These are phyloP conservation scores for Danionella cerebrum DNA, from an alignment of 2,113 vertebrate genomes.

Conservation along the genomic window DNA sequence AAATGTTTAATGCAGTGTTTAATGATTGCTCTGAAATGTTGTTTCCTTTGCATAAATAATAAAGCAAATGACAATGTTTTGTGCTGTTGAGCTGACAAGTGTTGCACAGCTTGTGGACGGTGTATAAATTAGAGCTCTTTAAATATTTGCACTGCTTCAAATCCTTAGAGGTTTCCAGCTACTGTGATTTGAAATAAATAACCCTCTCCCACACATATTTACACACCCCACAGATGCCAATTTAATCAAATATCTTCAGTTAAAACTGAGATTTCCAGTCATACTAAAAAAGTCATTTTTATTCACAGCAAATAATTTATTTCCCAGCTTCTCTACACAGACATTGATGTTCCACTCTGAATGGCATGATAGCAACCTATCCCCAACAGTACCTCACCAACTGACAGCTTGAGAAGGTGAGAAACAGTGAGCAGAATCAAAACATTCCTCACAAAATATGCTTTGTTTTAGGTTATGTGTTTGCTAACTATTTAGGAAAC, in stretches of 20 bases:
- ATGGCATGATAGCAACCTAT: no score
- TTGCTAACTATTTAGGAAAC: no score
- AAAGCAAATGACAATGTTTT: not conserved
- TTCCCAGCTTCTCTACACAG: no score
- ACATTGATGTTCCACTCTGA: no score
- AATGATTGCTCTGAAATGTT: not conserved
- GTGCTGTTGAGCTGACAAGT: not conserved
- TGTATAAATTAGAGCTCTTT: not conserved
- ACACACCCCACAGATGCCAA: not conserved
- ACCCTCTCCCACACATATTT: not conserved
- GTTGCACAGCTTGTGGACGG: not conserved
- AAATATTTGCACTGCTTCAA: not conserved
- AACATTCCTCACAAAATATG: no score
- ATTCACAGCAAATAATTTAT: not conserved
- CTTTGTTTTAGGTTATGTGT: no score
- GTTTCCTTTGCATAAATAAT: no score
- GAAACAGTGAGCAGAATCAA: no score
- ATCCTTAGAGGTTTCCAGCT: not conserved
- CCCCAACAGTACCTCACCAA: no score
- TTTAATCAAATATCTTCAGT: slow-evolving; percentile 1
- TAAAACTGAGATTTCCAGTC: not conserved
- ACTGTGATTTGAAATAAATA: not conserved
- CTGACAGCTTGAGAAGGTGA: no score
- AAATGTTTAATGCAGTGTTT: not conserved
- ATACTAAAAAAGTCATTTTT: not conserved